A percentile compares a stretch with the other conserved stretches of the same genome.
phyloP scores from a whole-genome alignment of 2,797 vertebrate genomes.

The Gorsachius magnificus region DNA sequence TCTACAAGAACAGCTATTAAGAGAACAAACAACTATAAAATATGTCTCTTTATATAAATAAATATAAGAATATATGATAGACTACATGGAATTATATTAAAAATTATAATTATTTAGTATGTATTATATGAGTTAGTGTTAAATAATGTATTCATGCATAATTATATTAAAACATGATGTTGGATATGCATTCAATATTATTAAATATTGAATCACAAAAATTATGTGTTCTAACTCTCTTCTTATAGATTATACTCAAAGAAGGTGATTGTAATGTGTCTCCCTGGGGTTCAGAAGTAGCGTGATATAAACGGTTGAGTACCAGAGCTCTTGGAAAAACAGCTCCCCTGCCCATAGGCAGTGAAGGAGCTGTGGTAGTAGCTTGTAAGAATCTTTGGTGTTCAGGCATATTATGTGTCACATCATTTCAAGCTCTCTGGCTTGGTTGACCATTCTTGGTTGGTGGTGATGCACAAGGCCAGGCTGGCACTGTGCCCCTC shows the following conservation, averaged over 20 bases:
- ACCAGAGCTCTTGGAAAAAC: neutral
- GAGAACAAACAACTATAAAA: neutral
- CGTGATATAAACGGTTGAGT: neutral
- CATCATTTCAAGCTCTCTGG: neutral
- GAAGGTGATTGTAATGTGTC: neutral
- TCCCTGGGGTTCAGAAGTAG: neutral
- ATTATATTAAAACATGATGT: neutral
- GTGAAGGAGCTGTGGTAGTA: neutral
- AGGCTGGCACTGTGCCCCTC: fast-evolving
- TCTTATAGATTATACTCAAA: neutral
- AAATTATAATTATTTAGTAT: neutral
- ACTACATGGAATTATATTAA: neutral
- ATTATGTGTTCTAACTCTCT: neutral
- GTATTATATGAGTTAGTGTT: neutral
- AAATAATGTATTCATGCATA: neutral
- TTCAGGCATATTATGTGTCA: neutral
- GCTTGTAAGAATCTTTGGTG: neutral
- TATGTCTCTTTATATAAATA: neutral
- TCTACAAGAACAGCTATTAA: neutral
- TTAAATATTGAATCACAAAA: neutral
- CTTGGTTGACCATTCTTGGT: neutral
- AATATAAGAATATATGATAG: neutral
- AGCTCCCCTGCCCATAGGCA: neutral
- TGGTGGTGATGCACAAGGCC: neutral
- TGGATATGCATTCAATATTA: neutral